These are phyloP conservation scores for Lymantria dispar DNA, from an alignment of 2,888 invertebrate species.

Conservation along the genomic window DNA sequence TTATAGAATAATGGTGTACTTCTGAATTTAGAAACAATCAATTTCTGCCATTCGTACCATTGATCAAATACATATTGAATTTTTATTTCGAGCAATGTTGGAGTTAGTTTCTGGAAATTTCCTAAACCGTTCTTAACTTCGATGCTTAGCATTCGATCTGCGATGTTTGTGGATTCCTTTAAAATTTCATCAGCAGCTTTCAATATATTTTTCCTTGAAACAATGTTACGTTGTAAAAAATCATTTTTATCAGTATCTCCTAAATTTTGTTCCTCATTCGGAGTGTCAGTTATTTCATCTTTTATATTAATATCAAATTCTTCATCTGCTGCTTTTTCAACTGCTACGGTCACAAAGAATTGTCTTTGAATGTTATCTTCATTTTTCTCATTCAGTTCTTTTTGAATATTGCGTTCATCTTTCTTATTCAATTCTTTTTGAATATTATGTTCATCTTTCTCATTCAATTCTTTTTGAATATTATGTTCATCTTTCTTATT, in stretches of 20 bases:
- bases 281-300: too few relatives aligned
- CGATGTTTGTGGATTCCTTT: conserved; percentile 9
- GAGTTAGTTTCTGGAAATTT: neutral
- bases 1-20: conserved; percentile 48
- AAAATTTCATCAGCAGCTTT: neutral
- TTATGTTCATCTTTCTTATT: too few relatives aligned
- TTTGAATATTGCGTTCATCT: too few relatives aligned
- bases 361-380: neutral
- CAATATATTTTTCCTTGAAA: conserved; percentile 3
- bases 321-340: conserved; percentile 12
- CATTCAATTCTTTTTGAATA: too few relatives aligned
- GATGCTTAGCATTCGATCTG: conserved; percentile 33
- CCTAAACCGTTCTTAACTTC: conserved; percentile 37
- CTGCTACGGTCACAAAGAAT: conserved; percentile 22
- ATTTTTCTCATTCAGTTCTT: too few relatives aligned
- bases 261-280: too few relatives aligned
- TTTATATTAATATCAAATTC: conserved; percentile 11
- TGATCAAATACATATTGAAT: conserved; percentile 26
- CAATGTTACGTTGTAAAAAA: neutral
- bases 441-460: too few relatives aligned
- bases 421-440: too few relatives aligned
- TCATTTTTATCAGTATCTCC: too few relatives aligned
- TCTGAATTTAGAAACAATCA: neutral
- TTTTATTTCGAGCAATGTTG: neutral
- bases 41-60: conserved; percentile 35